phyloP scores from a whole-genome alignment of 2,888 invertebrate species.

The Hofmannophila pseudospretella region DNA sequence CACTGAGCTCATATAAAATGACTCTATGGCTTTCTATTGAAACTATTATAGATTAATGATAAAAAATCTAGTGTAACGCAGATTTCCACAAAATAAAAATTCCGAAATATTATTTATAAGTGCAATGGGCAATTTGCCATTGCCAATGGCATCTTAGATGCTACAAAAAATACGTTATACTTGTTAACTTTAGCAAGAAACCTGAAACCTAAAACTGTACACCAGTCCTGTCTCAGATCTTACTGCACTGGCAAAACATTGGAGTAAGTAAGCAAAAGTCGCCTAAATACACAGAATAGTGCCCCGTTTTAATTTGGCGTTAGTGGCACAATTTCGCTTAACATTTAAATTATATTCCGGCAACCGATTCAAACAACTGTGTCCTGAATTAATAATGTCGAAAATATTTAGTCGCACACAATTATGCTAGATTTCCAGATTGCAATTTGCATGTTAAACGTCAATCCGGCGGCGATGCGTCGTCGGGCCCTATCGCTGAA shows the following conservation, averaged over 20 bases:
- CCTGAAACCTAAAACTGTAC: too few species aligned
- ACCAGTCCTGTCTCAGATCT: too few species aligned
- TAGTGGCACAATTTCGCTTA: conserved; percentile 70
- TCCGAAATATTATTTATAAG: too few species aligned
- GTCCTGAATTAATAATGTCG: conserved; percentile 68
- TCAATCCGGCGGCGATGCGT: conserved; percentile 71
- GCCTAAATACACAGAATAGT: conserved; percentile 29
- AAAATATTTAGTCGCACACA: conserved; percentile 73
- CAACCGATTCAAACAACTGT: conserved; percentile 68
- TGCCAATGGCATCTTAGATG: too few species aligned
- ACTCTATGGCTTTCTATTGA: too few species aligned
- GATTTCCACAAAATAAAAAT: too few species aligned
- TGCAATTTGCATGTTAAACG: conserved; percentile 78
- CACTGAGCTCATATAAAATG: conserved; percentile 24
- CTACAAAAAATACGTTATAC: too few species aligned
- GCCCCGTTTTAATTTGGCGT: conserved; percentile 57
- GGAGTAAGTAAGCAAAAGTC: conserved; percentile 1
- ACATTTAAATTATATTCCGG: conserved; percentile 73
- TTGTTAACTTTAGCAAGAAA: too few species aligned
- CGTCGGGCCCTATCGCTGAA: conserved; percentile 72
- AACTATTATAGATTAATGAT: too few species aligned
- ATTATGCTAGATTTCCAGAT: conserved; percentile 74
- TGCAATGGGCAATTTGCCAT: too few species aligned
- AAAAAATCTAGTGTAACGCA: too few species aligned
- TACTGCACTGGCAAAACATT: too few species aligned